Conservation (phyloP, 2,113 vertebrate genomes). For the Eonycteris spelaea region DNA sequence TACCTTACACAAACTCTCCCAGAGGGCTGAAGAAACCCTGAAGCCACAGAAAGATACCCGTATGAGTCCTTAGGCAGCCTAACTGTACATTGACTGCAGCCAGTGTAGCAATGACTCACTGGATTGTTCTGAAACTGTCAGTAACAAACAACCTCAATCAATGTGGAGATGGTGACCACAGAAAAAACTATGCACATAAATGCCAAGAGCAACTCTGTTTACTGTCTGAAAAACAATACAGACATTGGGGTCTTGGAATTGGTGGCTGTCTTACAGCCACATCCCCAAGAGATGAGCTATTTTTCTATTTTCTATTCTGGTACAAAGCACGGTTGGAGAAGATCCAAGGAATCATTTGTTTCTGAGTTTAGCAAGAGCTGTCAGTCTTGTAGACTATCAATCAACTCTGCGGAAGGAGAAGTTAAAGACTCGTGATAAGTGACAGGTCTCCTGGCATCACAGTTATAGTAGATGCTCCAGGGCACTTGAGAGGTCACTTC, state of each 20-base stretch:
- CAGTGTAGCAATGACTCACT: background rate
- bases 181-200: background rate
- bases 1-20: background rate
- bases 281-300: background rate
- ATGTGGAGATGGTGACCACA: background rate
- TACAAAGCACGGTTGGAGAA: background rate
- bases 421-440: background rate
- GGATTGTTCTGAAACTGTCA: background rate
- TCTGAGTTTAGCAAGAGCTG: constrained; percentile 36
- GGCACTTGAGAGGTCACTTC: background rate
- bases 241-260: background rate
- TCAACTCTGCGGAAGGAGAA: background rate
- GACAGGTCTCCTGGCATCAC: background rate
- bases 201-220: background rate
- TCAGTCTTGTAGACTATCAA: background rate
- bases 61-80: background rate
- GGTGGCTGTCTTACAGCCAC: background rate
- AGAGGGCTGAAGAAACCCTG: background rate
- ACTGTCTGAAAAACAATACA: background rate
- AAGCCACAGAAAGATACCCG: background rate
- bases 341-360: constrained; percentile 9
- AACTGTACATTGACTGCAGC: background rate
- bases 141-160: background rate
- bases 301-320: constrained; percentile 12
- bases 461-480: background rate